Conservation (phyloP, 2,113 vertebrate species). For the Nerophis lumbriciformis region DNA sequence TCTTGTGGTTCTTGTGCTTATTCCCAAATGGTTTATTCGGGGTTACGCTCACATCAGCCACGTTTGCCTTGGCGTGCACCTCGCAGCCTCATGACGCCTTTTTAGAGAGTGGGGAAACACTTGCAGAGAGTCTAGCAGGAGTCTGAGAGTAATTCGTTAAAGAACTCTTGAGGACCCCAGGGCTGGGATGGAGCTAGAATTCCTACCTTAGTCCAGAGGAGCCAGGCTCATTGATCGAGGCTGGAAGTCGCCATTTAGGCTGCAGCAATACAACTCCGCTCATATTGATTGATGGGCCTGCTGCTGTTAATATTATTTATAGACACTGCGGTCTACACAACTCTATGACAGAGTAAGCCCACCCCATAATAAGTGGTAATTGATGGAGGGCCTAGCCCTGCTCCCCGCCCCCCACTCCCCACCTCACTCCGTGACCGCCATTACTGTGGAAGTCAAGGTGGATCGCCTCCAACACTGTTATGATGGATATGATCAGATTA, state of each 20-base stretch:
- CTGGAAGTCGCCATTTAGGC: conserved; percentile 75
- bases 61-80: neutral
- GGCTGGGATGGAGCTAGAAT: conserved; percentile 62
- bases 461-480: conserved; percentile 93
- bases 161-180: conserved; percentile 55
- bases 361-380: conserved; percentile 93
- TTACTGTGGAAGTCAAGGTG: conserved; percentile 83
- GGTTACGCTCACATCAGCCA: neutral
- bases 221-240: conserved; percentile 79
- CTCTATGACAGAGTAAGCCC: conserved; percentile 74
- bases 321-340: conserved; percentile 72
- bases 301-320: conserved; percentile 93
- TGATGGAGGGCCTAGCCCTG: conserved; percentile 83
- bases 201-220: conserved; percentile 63
- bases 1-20: conserved; percentile 19
- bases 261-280: conserved; percentile 83
- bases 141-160: conserved; percentile 34
- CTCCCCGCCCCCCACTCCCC: conserved; percentile 58
- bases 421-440: conserved; percentile 76
- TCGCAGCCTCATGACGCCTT: too few relatives aligned
- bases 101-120: neutral
- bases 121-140: conserved; percentile 19
- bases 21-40: conserved; percentile 25
- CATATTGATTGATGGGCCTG: conserved; percentile 82
- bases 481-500: conserved; percentile 95